A percentile compares a stretch with the other conserved stretches of the same genome.
phyloP scores from a whole-genome alignment of 2,113 vertebrate genomes.

The Hassar affinis region DNA sequence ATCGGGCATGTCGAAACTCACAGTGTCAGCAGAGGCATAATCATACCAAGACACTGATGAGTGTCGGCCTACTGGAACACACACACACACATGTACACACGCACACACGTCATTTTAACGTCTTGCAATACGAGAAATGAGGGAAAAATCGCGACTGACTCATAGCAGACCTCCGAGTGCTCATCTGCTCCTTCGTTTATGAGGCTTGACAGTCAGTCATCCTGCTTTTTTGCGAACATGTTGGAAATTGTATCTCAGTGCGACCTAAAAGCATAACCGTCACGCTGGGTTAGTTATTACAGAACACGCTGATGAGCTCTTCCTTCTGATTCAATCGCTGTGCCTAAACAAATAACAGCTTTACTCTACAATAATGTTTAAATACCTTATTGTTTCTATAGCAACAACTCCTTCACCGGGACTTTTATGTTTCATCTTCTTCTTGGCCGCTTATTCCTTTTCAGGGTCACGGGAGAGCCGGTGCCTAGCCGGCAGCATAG shows the following conservation, averaged over 20 bases:
- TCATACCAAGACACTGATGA: slow-evolving; percentile 5
- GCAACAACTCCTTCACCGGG: no score
- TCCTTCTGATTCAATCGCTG: no score
- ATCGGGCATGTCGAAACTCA: slow-evolving; percentile 11
- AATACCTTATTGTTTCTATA: no score
- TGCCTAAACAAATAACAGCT: no score
- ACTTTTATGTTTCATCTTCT: no score
- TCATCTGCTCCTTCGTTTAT: background rate
- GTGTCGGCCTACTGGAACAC: slow-evolving; percentile 39
- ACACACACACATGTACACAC: slow-evolving; percentile 8
- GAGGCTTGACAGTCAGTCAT: slow-evolving; percentile 19
- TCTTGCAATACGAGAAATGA: slow-evolving; percentile 6
- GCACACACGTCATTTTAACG: slow-evolving; percentile 4
- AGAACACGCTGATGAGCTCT: background rate
- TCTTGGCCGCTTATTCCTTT: no score
- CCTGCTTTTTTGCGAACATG: slow-evolving; percentile 4
- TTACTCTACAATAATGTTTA: no score
- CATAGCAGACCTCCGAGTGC: slow-evolving; percentile 21
- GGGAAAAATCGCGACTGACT: slow-evolving; percentile 18
- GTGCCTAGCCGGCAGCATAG: no score
- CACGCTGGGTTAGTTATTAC: background rate
- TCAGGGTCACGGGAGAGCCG: no score
- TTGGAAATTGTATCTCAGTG: background rate
- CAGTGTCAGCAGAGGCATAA: slow-evolving; percentile 16
- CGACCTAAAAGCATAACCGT: background rate